Conservation (phyloP, 2,888 invertebrate species). For the Eilema sororculum region DNA sequence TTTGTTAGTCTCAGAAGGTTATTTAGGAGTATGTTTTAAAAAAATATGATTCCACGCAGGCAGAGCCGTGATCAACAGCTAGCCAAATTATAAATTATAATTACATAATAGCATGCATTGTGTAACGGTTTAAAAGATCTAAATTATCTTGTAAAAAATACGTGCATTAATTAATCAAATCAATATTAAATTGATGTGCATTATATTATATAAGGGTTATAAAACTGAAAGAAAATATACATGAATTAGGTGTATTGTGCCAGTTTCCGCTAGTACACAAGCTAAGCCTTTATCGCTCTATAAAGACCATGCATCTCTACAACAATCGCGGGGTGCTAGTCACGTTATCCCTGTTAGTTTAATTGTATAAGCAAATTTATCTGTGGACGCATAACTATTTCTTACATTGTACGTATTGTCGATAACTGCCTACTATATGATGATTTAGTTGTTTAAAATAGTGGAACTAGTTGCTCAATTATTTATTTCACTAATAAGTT, state of each 20-base stretch:
- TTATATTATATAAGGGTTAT: background rate
- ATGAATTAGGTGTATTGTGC: background rate
- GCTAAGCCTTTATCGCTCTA: slow-evolving; percentile 34
- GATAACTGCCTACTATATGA: background rate
- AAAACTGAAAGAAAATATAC: background rate
- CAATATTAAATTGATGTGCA: background rate
- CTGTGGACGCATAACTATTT: slow-evolving; percentile 54
- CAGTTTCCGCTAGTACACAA: slow-evolving; percentile 21
- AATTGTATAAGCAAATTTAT: slow-evolving; percentile 37
- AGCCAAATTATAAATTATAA: background rate
- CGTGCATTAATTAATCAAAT: background rate
- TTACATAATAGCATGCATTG: background rate
- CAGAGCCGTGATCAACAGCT: too few relatives aligned
- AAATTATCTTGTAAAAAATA: background rate
- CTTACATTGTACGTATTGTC: background rate
- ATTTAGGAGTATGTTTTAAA: too few relatives aligned
- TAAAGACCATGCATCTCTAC: slow-evolving; percentile 32
- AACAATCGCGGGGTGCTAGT: slow-evolving; percentile 13
- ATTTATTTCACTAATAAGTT: background rate
- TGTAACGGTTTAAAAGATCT: background rate
- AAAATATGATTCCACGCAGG: too few relatives aligned
- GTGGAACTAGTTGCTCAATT: background rate
- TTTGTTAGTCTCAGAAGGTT: too few relatives aligned
- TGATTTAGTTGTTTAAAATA: background rate
- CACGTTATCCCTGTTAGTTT: slow-evolving; percentile 42